Conservation (phyloP, 1,140 invertebrate genomes). For the Pogonomyrmex californicus region DNA sequence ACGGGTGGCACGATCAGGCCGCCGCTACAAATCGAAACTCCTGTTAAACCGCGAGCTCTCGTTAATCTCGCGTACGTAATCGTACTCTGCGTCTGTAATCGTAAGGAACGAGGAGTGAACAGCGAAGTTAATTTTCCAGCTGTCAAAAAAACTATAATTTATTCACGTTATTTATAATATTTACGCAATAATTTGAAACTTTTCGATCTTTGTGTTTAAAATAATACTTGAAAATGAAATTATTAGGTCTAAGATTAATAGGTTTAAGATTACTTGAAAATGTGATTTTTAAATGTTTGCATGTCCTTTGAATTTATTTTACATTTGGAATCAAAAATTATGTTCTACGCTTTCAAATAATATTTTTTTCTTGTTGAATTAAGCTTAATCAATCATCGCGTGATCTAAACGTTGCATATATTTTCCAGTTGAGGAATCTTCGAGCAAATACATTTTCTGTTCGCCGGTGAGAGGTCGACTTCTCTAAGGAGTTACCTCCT, state of each 20-base stretch:
- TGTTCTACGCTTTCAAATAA: background rate
- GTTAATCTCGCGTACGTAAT: slow-evolving; percentile 40
- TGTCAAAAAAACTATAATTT: background rate
- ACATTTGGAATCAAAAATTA: background rate
- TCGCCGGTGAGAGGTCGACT: background rate
- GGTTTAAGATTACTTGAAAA: background rate
- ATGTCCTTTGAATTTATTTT: too few species aligned
- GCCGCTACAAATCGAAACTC: slow-evolving; percentile 61
- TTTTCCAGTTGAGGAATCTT: background rate
- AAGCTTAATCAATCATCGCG: too few species aligned
- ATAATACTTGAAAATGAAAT: background rate
- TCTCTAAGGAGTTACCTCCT: too few species aligned
- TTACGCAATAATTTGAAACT: background rate
- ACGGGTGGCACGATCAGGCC: slow-evolving; percentile 59
- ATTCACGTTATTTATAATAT: background rate
- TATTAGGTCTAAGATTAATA: too few species aligned
- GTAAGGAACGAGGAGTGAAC: background rate
- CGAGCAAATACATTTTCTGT: background rate
- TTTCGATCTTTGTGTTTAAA: background rate
- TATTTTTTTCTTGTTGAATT: background rate
- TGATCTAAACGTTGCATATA: background rate
- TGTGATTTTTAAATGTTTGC: background rate
- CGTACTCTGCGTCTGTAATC: background rate
- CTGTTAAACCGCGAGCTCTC: slow-evolving; percentile 28
- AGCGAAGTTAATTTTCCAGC: background rate